These are phyloP conservation scores for Platycnemis pennipes DNA, from an alignment of 2,888 invertebrate species.

Conservation along the genomic window DNA sequence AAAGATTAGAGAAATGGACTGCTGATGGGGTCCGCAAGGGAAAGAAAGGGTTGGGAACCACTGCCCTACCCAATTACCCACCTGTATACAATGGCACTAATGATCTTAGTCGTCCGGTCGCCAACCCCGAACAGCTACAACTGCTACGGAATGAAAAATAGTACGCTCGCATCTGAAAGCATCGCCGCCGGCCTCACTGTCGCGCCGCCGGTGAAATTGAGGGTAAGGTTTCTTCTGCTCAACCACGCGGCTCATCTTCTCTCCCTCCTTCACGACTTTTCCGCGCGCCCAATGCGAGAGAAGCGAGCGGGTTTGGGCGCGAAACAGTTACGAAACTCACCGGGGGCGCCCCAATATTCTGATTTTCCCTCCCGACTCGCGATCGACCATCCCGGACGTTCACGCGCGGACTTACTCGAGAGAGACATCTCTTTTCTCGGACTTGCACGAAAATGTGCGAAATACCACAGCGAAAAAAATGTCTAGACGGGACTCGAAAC, in stretches of 20 bases:
- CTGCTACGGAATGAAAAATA: too few relatives aligned
- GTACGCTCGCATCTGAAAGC: background rate
- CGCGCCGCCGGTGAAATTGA: background rate
- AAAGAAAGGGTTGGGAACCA: too few relatives aligned
- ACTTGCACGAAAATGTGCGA: too few relatives aligned
- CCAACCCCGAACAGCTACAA: too few relatives aligned
- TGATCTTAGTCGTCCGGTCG: too few relatives aligned
- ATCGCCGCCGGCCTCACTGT: background rate
- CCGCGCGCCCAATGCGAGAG: background rate
- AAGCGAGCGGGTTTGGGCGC: background rate
- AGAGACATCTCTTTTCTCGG: too few relatives aligned
- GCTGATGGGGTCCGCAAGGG: too few relatives aligned
- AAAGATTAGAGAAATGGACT: too few relatives aligned
- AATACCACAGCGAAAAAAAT: too few relatives aligned
- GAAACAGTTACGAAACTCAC: constrained; percentile 36
- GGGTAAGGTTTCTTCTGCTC: background rate
- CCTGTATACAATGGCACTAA: too few relatives aligned
- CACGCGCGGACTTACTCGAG: background rate
- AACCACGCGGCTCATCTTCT: background rate
- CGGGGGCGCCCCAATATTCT: background rate
- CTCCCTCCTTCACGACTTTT: background rate
- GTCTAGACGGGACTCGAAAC: too few relatives aligned
- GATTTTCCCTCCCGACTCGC: background rate
- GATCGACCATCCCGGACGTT: background rate
- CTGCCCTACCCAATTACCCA: too few relatives aligned